phyloP scores from a whole-genome alignment of 2,888 invertebrate species.

The Epistrophe eligans region DNA sequence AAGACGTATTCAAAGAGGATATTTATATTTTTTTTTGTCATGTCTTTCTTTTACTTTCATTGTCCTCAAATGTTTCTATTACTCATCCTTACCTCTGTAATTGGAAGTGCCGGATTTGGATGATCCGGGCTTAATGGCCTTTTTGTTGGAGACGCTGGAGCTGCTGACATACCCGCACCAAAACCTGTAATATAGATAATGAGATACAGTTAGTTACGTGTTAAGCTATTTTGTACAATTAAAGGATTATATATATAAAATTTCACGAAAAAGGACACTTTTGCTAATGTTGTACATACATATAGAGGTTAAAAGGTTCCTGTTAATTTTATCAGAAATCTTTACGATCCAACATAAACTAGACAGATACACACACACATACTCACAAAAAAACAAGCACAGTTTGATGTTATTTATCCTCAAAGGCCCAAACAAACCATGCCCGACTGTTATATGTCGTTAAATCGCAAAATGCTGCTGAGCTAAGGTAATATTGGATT shows the following conservation, averaged over 20 bases:
- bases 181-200: slow-evolving; percentile 83
- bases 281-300: neutral
- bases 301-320: slow-evolving; percentile 3
- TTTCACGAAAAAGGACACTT: slow-evolving; percentile 28
- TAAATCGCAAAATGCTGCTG: slow-evolving; percentile 20
- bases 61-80: slow-evolving; percentile 42
- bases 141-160: slow-evolving; percentile 85
- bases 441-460: neutral
- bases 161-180: slow-evolving; percentile 84
- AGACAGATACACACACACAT: neutral
- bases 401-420: neutral
- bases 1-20: slow-evolving; percentile 25
- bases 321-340: slow-evolving; percentile 11
- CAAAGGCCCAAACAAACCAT: neutral
- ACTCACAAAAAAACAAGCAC: neutral
- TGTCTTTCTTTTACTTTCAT: slow-evolving; percentile 37
- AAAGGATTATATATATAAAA: slow-evolving; percentile 23
- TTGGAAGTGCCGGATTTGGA: slow-evolving; percentile 88
- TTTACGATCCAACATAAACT: slow-evolving; percentile 27
- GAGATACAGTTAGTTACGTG: slow-evolving; percentile 33
- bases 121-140: slow-evolving; percentile 87
- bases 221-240: slow-evolving; percentile 22
- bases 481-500: slow-evolving; percentile 24
- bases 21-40: neutral
- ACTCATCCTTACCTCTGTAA: slow-evolving; percentile 86